Base-by-base conservation (phyloP, 2,888 invertebrate genomes). In the Teinopalpus imperialis region DNA sequence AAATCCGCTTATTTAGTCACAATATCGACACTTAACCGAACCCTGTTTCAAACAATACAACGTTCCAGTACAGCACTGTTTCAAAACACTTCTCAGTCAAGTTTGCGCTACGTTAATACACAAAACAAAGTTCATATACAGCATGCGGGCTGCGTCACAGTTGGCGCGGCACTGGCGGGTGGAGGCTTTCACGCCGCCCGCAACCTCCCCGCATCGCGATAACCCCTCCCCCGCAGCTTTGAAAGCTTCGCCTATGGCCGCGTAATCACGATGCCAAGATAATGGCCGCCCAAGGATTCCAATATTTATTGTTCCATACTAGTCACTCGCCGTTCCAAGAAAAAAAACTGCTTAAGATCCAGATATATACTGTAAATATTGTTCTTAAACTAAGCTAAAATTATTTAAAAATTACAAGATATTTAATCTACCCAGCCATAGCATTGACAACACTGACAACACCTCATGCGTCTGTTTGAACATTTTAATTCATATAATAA, bases 191-290 rank as follows among this genome's bases (percentile, higher is more conserved):
- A 61, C 63, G 72, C 72, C 74, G 64, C 76, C 66, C 74, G 70
- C 74, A 68, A 66, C 70, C 70, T 67, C 77, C 74, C 68, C 67
- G 60, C 69, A 52, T 55, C 59, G 52, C 63, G 52, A 52, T 62
- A 56, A 61, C 62, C 68, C 75, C 69, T 68, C 69, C 71, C 74
- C 74, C 80, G 75, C 73, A 81, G 69, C 81, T 79, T 80, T 77
- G 59, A 81, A 78, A 81, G 83, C 85, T 83, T 79, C 78, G 74
- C 69, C 75, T 75, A 67, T 70, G 67, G 72, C 74, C 74, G 76
- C 77, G 74, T 79, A 81, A 81, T 81, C 85, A 82, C 86, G 82
- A 81, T 82, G 72, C 78, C 69, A 67, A 81, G 85, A 86, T 87
- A 85, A 87, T 83, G 78, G 81, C 78, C 74, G 75, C 76, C 76